These are phyloP conservation scores for Netelia virgata DNA, from an alignment of 2,888 invertebrate genomes.

Conservation along the genomic window DNA sequence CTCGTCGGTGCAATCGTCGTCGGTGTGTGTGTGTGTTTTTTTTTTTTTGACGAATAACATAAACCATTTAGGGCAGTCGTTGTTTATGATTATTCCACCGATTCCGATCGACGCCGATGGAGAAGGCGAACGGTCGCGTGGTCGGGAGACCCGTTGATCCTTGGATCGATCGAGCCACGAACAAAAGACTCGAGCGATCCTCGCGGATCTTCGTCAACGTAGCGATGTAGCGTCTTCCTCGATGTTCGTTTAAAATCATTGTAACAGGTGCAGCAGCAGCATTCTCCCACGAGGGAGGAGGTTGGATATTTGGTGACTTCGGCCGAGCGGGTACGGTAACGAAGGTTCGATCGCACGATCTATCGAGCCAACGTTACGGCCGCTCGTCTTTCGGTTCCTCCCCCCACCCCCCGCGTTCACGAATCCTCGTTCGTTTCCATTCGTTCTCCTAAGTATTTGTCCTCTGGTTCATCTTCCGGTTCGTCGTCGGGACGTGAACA, in stretches of 20 bases:
- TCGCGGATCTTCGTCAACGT: slow-evolving; percentile 7
- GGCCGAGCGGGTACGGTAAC: slow-evolving; percentile 11
- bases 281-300: not conserved
- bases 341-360: slow-evolving; percentile 26
- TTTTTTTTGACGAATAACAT: slow-evolving; percentile 28
- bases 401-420: not conserved
- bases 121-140: too few species aligned
- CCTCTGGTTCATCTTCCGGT: slow-evolving; percentile 57
- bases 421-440: slow-evolving; percentile 3
- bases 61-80: slow-evolving; percentile 67
- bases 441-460: slow-evolving; percentile 33
- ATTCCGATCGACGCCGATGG: not conserved
- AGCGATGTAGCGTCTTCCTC: not conserved
- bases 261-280: slow-evolving; percentile 28
- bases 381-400: not conserved
- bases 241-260: slow-evolving; percentile 19
- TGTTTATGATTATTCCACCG: slow-evolving; percentile 57
- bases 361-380: slow-evolving; percentile 15
- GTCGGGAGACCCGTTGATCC: not conserved
- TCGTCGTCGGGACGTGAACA: slow-evolving; percentile 66
- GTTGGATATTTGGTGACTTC: slow-evolving; percentile 2
- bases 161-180: slow-evolving; percentile 33
- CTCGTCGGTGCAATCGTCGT: not conserved
- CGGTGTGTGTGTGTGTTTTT: not conserved
- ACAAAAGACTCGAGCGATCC: slow-evolving; percentile 24